A percentile compares a stretch with the other conserved stretches of the same genome.
Conservation (phyloP, 2,797 vertebrate genomes). For the Enteromius trimaculatus region DNA sequence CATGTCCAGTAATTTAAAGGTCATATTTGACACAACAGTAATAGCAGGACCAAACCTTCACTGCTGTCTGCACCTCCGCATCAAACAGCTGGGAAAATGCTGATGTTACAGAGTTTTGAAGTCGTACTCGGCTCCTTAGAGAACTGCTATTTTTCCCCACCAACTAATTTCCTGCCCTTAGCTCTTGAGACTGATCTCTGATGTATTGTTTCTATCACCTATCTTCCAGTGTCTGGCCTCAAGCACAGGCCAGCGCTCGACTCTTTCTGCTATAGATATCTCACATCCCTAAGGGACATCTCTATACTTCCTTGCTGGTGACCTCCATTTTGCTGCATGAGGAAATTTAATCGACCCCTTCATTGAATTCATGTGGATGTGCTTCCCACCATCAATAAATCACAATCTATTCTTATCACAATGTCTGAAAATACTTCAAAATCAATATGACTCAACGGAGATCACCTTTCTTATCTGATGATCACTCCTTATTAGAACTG, state of each 20-base stretch:
- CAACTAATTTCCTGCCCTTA: slow-evolving; percentile 43
- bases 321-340: slow-evolving; percentile 41
- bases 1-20: slow-evolving; percentile 38
- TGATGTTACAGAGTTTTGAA: neutral
- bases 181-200: slow-evolving; percentile 42
- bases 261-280: slow-evolving; percentile 45
- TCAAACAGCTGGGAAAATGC: slow-evolving; percentile 24
- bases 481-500: neutral
- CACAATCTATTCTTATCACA: slow-evolving; percentile 28
- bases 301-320: slow-evolving; percentile 40
- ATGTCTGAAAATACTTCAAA: slow-evolving; percentile 4
- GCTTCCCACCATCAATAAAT: slow-evolving; percentile 32
- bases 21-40: neutral
- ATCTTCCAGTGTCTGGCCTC: slow-evolving; percentile 17
- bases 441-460: slow-evolving; percentile 24
- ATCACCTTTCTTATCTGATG: neutral
- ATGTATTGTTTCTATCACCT: slow-evolving; percentile 48
- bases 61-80: neutral
- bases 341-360: slow-evolving; percentile 39
- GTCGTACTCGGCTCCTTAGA: neutral
- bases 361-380: slow-evolving; percentile 17
- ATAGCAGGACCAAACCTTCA: neutral
- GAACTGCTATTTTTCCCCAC: neutral
- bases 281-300: slow-evolving; percentile 15
- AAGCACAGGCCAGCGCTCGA: slow-evolving; percentile 12